phyloP scores from a whole-genome alignment of 2,113 vertebrate species.

The Trogon melanurus region DNA sequence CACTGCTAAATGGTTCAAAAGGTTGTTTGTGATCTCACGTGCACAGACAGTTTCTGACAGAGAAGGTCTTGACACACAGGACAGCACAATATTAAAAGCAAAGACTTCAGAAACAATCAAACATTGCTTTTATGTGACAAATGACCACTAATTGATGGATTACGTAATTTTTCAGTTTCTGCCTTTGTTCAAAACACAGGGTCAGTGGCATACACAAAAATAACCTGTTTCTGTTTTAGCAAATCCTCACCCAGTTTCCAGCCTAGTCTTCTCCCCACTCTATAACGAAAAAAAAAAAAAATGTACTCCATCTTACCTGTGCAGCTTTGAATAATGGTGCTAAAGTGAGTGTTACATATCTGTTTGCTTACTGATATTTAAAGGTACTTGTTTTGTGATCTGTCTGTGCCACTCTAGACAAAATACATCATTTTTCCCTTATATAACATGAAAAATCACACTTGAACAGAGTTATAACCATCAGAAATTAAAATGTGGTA shows the following conservation, averaged over 20 bases:
- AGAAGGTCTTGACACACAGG: not conserved
- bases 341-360: not conserved
- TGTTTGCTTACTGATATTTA: not conserved
- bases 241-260: not conserved
- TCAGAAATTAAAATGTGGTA: not conserved
- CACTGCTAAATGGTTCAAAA: not conserved
- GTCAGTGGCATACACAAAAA: not conserved
- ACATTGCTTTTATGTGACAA: not conserved
- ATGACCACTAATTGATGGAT: not conserved
- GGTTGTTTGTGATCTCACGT: not conserved
- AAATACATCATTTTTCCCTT: not conserved
- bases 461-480: not conserved
- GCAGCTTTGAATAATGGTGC: not conserved
- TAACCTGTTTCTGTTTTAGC: not conserved
- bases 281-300: not conserved
- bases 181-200: not conserved
- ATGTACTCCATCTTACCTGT: not conserved
- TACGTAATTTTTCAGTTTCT: not conserved
- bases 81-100: not conserved
- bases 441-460: not conserved
- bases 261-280: not conserved
- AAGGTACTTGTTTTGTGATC: not conserved
- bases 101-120: not conserved
- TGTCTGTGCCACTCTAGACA: not conserved
- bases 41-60: fast-evolving